A percentile compares a stretch with the other conserved stretches of the same genome.
These are phyloP conservation scores for Triplophysa tibetana DNA, from an alignment of 2,113 vertebrate genomes.

Conservation along the genomic window DNA sequence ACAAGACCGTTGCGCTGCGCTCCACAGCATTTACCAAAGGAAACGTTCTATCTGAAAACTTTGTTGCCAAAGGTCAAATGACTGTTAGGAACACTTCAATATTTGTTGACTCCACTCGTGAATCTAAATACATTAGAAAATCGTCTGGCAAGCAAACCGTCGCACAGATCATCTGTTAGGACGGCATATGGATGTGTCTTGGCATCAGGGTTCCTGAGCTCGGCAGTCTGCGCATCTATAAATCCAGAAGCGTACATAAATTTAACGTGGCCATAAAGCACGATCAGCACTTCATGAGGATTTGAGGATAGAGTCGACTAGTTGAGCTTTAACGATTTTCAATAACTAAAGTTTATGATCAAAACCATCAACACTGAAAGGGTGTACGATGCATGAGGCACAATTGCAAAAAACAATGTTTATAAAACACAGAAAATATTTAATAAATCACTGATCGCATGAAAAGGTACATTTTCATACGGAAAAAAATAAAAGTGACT, in stretches of 20 bases:
- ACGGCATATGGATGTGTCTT: background rate
- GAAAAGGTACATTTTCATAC: no score
- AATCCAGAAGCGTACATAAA: background rate
- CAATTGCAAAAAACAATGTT: no score
- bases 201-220: no score
- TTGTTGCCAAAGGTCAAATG: background rate
- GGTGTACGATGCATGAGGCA: background rate
- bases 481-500: no score
- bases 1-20: conserved; percentile 45
- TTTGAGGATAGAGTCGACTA: no score
- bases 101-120: background rate
- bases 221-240: no score
- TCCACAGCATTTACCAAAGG: conserved; percentile 21
- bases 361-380: no score
- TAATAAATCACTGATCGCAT: no score
- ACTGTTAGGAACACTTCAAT: background rate
- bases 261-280: background rate
- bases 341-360: no score
- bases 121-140: background rate
- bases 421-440: no score
- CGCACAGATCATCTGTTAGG: background rate
- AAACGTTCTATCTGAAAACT: background rate
- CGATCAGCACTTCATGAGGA: no score
- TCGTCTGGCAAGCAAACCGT: background rate
- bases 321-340: no score